Evolutionary conservation across 2,888 invertebrate species (phyloP), one percentile per base, ranked within the genome.

Genomic region (Prionchulus punctatus): DNA sequence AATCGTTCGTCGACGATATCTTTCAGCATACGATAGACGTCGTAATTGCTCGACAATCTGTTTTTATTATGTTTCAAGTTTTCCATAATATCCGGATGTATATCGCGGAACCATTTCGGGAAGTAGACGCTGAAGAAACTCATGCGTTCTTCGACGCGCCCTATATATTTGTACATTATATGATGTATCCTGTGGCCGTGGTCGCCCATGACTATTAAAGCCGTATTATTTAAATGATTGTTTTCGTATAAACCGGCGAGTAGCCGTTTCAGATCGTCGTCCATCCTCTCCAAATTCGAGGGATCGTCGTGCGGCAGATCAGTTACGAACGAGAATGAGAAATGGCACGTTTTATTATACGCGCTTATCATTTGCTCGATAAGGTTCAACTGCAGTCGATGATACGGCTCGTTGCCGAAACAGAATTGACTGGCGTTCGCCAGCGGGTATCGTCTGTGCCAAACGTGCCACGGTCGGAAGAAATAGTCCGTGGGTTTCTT

Each of bases 111-210:
- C 60, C 65, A 65, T 42, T 62, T 58, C 2, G 74, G 74, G 31
- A 72, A 62, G 27, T 67, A 65, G 1, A 74, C 57, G 27, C 67
- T 67, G 61, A 73, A 63, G 49, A 73, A 64, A 0, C 74, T 73
- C 58, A 73, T 65, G 42, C 74, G 62, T 54, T 73, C 74, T 59
- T 74, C 74, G 25, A 73, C 65, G 55, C 66, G 58, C 1, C 73
- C 73, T 2, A 71, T 65, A 60, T 66, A 72, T 1, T 70, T 68
- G 53, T 66, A 64, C 54, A 73, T 65, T 47, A 73, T 67, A 36
- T 62, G 59, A n/a, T 72, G 73, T 52, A 72, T 72, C 45, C 75
- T 63, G 60, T 71, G 70, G 15, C 75, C 75, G 61, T 75, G 75
- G 57, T 75, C 75, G 56, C 73, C 73, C 64, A 71, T 62, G 15